Evolutionary conservation across 2,888 invertebrate genomes (phyloP), one percentile per base, ranked within the genome.

Genomic region (Branchipolynoe longqiensis): DNA sequence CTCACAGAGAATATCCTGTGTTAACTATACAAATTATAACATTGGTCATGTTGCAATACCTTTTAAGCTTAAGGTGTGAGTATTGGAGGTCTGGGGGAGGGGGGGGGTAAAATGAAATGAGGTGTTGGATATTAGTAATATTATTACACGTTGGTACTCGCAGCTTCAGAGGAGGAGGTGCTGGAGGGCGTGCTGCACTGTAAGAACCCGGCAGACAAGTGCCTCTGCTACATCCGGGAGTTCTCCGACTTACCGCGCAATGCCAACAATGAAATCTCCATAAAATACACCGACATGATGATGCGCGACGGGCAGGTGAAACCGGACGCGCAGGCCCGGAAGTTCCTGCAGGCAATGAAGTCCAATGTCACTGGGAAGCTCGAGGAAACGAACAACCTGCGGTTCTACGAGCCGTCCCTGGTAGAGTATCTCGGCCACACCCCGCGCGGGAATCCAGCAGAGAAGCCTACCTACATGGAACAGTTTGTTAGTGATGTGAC

Each of bases 181-280:
- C 62, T 48, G 14, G 41, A 64, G n/a, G 84, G 84, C n/a, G 36
- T 84, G 28, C 48, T 84, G 12, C 62, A 84, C 62, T 48, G 48
- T 28, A 48, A 41, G 33, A 48, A 48, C 33, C 4, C 69, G 12
- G 31, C 69, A 31, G 64, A 62, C 41, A 40, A 64, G 40, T 69
- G 84, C 54, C 48, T 84, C 28, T 84, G 84, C 22, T 84, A 84
- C 84, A 84, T 84, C 28, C 59, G 84, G 18, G 69, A 84, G 54
- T 69, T 84, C 48, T 38, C 62, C 18, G 84, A 84, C 54, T 36
- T 84, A 1, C 84, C 84, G 12, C 14, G n/a, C n/a, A 40, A 69
- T 28, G 54, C 36, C 3, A 31, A 69, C 69, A 69, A 69, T 28
- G 62, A 84, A 14, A 41, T 31, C 33, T 40, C 69, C 18, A 64